phyloP scores from a whole-genome alignment of 2,113 vertebrate genomes.

The Callocephalon fimbriatum region DNA sequence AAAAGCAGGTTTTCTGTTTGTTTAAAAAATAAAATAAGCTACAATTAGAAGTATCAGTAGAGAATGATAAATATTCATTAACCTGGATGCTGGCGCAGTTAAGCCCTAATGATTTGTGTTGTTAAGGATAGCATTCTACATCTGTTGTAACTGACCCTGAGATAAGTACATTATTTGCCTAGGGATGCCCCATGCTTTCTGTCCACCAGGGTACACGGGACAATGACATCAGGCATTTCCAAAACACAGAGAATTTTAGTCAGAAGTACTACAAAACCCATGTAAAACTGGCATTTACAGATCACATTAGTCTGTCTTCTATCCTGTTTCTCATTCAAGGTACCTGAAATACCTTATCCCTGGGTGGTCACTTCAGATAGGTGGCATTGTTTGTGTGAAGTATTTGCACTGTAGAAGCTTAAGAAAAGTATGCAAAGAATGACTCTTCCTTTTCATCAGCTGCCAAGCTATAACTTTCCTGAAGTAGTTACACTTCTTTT shows the following conservation, averaged over 20 bases:
- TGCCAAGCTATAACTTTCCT: slow-evolving; percentile 16
- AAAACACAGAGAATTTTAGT: neutral
- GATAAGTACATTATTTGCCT: neutral
- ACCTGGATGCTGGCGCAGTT: neutral
- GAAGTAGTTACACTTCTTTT: neutral
- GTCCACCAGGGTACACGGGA: neutral
- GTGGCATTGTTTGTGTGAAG: neutral
- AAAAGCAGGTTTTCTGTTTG: slow-evolving; percentile 15
- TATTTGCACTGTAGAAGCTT: neutral
- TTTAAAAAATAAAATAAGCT: neutral
- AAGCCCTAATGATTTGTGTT: slow-evolving; percentile 38
- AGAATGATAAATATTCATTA: slow-evolving; percentile 47
- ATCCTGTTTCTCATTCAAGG: neutral
- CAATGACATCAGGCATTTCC: neutral
- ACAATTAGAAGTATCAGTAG: neutral
- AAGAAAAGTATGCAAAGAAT: neutral
- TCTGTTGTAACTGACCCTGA: neutral
- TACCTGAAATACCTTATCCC: neutral
- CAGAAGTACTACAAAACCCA: neutral
- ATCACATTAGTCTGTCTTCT: neutral
- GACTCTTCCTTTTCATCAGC: neutral
- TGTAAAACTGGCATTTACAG: neutral
- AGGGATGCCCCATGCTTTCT: neutral
- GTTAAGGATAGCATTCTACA: neutral
- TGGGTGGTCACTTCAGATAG: neutral